Percentiles rank a stretch among this genome's conserved stretches.
phyloP scores from a whole-genome alignment of 2,888 invertebrate species.

The Acleris emargana region DNA sequence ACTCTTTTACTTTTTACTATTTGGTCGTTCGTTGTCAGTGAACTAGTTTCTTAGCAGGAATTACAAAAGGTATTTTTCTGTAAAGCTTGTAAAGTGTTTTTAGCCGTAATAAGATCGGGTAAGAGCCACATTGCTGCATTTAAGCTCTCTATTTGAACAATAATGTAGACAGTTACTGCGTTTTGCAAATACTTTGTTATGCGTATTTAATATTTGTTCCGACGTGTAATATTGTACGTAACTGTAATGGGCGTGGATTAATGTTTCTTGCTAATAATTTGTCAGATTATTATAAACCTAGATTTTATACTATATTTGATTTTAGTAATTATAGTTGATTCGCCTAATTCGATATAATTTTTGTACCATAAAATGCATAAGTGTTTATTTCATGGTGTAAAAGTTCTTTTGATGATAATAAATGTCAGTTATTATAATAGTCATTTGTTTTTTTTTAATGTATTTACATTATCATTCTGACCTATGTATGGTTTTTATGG shows the following conservation, averaged over 20 bases:
- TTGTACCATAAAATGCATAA: constrained; percentile 41
- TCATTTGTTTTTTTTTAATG: constrained; percentile 40
- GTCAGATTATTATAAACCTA: constrained; percentile 24
- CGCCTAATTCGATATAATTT: constrained; percentile 39
- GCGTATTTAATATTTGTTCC: background rate
- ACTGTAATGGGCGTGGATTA: background rate
- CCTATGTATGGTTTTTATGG: no score
- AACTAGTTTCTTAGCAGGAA: constrained; percentile 8
- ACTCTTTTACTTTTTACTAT: no score
- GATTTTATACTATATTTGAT: constrained; percentile 31
- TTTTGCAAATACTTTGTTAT: background rate
- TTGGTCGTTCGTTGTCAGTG: background rate
- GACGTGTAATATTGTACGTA: background rate
- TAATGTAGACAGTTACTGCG: constrained; percentile 6
- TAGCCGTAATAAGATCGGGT: background rate
- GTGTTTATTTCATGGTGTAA: constrained; percentile 54
- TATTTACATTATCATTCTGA: no score
- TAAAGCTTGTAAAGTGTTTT: constrained; percentile 11
- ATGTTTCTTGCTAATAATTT: constrained; percentile 6
- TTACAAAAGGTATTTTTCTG: constrained; percentile 6
- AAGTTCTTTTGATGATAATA: constrained; percentile 61
- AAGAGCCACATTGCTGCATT: background rate
- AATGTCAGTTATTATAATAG: constrained; percentile 62
- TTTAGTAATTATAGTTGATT: constrained; percentile 31
- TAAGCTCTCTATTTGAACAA: constrained; percentile 6